These are phyloP conservation scores for Galago senegalensis DNA, from an alignment of 2,797 vertebrate genomes.

Conservation along the genomic window DNA sequence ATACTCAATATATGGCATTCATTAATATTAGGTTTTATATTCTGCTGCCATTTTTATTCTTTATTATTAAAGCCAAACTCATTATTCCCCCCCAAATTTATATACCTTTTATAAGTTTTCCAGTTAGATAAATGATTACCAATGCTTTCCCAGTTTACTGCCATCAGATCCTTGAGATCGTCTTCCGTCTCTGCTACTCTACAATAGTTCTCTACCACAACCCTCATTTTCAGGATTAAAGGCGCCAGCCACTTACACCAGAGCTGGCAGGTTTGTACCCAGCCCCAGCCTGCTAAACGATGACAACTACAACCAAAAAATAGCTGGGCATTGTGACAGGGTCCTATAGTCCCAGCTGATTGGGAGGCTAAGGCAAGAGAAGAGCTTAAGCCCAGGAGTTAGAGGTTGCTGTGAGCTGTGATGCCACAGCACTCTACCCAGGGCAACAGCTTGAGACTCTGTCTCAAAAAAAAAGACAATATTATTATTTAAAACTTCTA, in stretches of 20 bases:
- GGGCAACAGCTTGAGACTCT: too few relatives aligned
- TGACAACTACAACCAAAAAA: too few relatives aligned
- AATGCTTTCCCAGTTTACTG: slow-evolving; percentile 29
- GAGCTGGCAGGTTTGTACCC: too few relatives aligned
- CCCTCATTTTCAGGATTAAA: slow-evolving; percentile 28
- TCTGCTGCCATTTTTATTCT: slow-evolving; percentile 29
- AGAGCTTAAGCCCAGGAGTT: too few relatives aligned
- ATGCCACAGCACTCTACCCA: too few relatives aligned
- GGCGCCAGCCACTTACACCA: too few relatives aligned
- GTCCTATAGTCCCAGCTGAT: too few relatives aligned
- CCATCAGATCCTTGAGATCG: slow-evolving; percentile 32
- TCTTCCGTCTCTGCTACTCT: background rate
- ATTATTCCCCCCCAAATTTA: slow-evolving; percentile 23
- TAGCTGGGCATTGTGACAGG: too few relatives aligned
- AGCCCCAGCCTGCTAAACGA: too few relatives aligned
- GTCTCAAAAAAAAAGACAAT: background rate
- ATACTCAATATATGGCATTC: slow-evolving; percentile 24
- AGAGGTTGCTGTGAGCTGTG: too few relatives aligned
- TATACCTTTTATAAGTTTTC: background rate
- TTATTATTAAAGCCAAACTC: slow-evolving; percentile 56
- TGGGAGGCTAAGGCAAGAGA: too few relatives aligned
- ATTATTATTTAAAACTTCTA: slow-evolving; percentile 51
- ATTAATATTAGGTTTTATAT: slow-evolving; percentile 20
- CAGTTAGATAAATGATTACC: slow-evolving; percentile 21
- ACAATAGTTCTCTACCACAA: background rate